Evolutionary conservation across 1,140 invertebrate genomes (phyloP).

Genomic region (Teleopsis dalmanni): DNA sequence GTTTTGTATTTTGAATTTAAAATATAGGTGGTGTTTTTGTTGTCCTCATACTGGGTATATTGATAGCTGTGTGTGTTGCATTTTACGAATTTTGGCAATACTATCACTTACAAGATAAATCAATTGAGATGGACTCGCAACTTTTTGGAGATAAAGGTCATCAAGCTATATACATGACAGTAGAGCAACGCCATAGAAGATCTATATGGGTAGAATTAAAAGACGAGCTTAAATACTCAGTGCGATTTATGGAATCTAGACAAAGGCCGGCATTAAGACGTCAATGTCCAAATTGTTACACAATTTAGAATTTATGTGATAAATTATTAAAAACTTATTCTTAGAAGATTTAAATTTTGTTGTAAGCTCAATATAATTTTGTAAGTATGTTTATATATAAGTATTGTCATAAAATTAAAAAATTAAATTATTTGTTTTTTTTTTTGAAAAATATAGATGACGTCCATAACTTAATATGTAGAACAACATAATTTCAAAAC

Average conservation of each 20-base stretch:
- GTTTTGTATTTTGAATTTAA: not conserved
- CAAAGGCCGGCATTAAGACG: constrained; percentile 66
- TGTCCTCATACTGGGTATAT: constrained; percentile 82
- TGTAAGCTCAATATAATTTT: no score
- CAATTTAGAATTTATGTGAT: no score
- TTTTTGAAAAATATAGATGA: no score
- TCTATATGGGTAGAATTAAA: constrained; percentile 88
- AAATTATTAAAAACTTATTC: no score
- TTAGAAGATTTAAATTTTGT: no score
- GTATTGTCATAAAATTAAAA: no score
- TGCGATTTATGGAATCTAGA: constrained; percentile 70
- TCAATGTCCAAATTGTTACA: constrained; percentile 59
- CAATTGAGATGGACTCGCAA: constrained; percentile 51
- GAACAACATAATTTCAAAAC: no score
- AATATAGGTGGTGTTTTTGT: constrained; percentile 84
- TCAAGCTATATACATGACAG: constrained; percentile 48
- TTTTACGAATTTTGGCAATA: constrained; percentile 93
- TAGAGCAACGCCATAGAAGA: constrained; percentile 39
- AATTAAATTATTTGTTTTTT: no score
- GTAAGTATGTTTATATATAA: no score
- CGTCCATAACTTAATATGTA: no score
- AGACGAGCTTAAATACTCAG: constrained; percentile 81
- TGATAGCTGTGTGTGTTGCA: constrained; percentile 78
- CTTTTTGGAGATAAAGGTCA: constrained; percentile 68
- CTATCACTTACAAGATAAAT: constrained; percentile 73